phyloP scores from a whole-genome alignment of 2,888 invertebrate genomes.

The Synergus laeviventris region DNA sequence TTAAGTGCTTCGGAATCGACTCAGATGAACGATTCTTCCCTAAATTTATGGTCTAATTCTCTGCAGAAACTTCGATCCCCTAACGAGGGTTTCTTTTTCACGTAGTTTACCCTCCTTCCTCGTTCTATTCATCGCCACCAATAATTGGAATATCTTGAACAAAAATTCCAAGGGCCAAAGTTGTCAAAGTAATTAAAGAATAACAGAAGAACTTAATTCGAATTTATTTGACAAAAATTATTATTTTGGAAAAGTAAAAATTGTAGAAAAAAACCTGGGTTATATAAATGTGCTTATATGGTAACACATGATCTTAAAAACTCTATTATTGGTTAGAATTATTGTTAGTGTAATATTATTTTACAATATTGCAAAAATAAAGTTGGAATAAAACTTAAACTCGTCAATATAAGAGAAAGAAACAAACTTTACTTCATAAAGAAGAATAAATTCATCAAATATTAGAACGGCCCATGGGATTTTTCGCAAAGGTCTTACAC shows the following conservation, averaged over 20 bases:
- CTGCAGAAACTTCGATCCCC: background rate
- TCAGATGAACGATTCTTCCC: background rate
- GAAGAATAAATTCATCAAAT: background rate
- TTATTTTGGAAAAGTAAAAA: too few species aligned
- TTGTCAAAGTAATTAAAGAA: background rate
- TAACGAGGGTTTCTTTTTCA: background rate
- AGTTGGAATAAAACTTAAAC: too few species aligned
- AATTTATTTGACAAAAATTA: background rate
- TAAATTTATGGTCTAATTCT: background rate
- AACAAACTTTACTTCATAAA: background rate
- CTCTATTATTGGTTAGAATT: too few species aligned
- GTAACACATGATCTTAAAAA: too few species aligned
- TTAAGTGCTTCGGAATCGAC: conserved; percentile 9
- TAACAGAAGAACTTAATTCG: background rate
- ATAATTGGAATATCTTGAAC: background rate
- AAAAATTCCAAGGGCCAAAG: background rate
- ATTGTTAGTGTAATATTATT: too few species aligned
- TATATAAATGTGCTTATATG: too few species aligned
- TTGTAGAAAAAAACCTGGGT: too few species aligned
- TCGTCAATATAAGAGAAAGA: too few species aligned
- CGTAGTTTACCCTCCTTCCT: background rate
- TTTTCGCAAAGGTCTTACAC: background rate
- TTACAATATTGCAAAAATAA: too few species aligned
- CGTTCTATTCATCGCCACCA: background rate
- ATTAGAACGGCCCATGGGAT: background rate